These are phyloP conservation scores for Myripristis murdjan DNA, from an alignment of 2,797 vertebrate genomes.

Conservation along the genomic window DNA sequence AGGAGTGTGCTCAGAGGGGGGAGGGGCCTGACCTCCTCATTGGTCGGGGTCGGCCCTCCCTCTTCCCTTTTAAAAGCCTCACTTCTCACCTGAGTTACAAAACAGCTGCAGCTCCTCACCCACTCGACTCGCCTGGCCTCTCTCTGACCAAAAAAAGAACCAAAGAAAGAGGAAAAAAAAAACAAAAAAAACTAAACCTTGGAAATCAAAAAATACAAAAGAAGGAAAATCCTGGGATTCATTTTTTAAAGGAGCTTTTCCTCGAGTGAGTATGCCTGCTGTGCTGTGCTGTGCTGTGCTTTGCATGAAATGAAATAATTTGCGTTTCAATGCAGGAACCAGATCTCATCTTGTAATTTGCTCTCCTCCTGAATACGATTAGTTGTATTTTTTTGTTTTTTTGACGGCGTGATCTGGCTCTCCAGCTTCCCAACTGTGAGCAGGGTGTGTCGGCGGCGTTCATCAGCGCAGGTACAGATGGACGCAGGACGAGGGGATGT, in stretches of 20 bases:
- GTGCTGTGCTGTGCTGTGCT: no score
- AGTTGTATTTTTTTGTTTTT: no score
- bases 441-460: constrained; percentile 13
- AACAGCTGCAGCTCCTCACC: constrained; percentile 53
- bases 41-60: constrained; percentile 81
- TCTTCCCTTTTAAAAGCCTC: constrained; percentile 77
- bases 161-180: no score
- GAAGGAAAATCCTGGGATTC: not conserved
- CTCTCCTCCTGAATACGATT: no score
- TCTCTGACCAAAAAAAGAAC: not conserved
- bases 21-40: constrained; percentile 66
- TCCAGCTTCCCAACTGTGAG: not conserved
- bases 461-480: not conserved
- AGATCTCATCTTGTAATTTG: no score
- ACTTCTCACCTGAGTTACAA: constrained; percentile 75
- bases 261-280: constrained; percentile 51
- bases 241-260: constrained; percentile 10
- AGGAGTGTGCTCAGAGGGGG: constrained; percentile 11
- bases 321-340: not conserved
- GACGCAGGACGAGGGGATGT: not conserved
- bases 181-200: no score
- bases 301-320: not conserved
- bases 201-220: not conserved
- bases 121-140: constrained; percentile 17
- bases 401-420: no score